Evolutionary conservation across 1,140 invertebrate genomes (phyloP), one percentile per base, ranked within the genome.

Genomic region (Cydia pomonella): DNA sequence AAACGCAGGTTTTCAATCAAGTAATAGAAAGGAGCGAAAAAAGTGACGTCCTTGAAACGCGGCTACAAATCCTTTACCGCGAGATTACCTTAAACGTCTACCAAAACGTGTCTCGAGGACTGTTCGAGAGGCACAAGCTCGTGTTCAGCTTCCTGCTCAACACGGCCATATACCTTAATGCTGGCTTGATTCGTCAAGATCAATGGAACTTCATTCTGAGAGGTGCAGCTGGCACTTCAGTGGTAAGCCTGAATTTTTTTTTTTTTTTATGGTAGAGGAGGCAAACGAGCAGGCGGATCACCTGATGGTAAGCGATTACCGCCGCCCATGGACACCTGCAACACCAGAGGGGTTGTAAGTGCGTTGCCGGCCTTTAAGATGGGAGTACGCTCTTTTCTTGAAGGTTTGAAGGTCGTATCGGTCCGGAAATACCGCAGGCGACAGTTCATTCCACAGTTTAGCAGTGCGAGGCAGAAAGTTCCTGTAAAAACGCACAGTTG

Each of bases 91-190:
- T 96, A 73, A 95, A 96, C 0, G 94, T 98, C 3, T 98, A 98
- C 84, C 95, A 95, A 9, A 98, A 97, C 79, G 96, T 99, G 27
- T 98, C 97, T n/a, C 94, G 97, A 29, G 96, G 96, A 0, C 93
- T 99, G 5, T 99, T 99, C 92, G 97, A 98, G 90, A 95, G 96
- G 81, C 97, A 99, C 87, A 98, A 98, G 94, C 93, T 98, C 0
- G 95, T 98, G 29, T 98, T 96, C 85, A 97, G 96, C 82, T 97
- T 98, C 80, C 94, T 98, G 91, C 88, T 98, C 9, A 97, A 97
- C 81, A 92, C 95, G 21, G 95, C 96, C 4, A 96, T 98, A 76
- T 94, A 96, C 83, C 94, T 95, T 41, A 94, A 97, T 77, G 92
- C 92, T 1, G 92, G 92, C 0, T 75, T 88, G 5, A 94, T 97